Percentiles rank a stretch among this genome's conserved stretches.
Evolutionary conservation across 2,888 invertebrate genomes (phyloP).

Genomic region (Rugalucina vietnamica): DNA sequence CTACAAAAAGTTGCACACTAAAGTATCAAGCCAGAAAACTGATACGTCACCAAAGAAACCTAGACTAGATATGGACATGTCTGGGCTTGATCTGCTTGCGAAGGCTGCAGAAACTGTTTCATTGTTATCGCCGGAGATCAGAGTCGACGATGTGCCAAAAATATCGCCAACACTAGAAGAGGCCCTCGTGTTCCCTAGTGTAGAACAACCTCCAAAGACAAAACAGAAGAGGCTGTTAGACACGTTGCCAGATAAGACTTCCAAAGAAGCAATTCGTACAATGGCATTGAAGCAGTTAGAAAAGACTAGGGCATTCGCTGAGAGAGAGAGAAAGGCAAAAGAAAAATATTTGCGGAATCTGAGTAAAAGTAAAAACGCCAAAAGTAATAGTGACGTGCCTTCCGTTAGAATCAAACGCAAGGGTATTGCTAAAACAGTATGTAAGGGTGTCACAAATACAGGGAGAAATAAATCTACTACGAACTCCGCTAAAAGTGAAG

Average conservation of each 20-base stretch:
- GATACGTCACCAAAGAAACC: neutral
- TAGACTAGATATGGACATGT: neutral
- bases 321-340: conserved; percentile 9
- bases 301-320: neutral
- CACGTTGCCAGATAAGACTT: conserved; percentile 18
- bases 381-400: too few relatives aligned
- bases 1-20: conserved; percentile 1
- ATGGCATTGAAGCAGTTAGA: conserved; percentile 18
- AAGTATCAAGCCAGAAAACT: neutral
- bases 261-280: conserved; percentile 15
- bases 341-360: too few relatives aligned
- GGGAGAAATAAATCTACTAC: too few relatives aligned
- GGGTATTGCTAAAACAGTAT: too few relatives aligned
- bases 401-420: too few relatives aligned
- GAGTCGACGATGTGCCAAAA: neutral
- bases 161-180: neutral
- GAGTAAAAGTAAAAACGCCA: too few relatives aligned
- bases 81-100: neutral
- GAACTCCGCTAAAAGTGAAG: too few relatives aligned
- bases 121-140: neutral
- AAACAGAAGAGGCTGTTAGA: neutral
- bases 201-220: neutral
- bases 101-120: neutral
- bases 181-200: neutral
- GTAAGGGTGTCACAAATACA: too few relatives aligned